Conservation (phyloP, 2,888 invertebrate species). For the Xestia xanthographa region DNA sequence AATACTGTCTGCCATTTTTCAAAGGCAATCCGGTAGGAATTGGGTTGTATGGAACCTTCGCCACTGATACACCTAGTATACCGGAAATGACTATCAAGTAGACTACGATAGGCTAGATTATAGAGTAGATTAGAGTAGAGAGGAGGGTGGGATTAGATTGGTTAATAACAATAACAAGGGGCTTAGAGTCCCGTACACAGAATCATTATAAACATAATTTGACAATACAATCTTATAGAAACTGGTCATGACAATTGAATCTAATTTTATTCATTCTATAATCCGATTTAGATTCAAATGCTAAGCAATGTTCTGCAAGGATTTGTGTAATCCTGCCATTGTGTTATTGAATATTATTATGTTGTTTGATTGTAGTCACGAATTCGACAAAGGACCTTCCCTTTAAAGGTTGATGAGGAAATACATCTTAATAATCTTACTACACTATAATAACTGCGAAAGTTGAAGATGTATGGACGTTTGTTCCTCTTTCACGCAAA, state of each 20-base stretch:
- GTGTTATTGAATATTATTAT: slow-evolving; percentile 24
- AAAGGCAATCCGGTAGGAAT: too few species aligned
- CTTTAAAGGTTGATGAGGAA: neutral
- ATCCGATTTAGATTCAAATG: slow-evolving; percentile 44
- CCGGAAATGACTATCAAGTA: too few species aligned
- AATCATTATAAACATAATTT: slow-evolving; percentile 35
- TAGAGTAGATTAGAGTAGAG: too few species aligned
- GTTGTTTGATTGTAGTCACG: slow-evolving; percentile 44
- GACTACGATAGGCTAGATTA: too few species aligned
- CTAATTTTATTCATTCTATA: slow-evolving; percentile 43
- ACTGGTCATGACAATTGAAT: slow-evolving; percentile 39
- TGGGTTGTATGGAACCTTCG: too few species aligned
- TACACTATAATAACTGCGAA: too few species aligned
- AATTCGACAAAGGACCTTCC: neutral
- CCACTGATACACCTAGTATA: too few species aligned
- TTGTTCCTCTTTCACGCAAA: too few species aligned
- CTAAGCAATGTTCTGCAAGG: slow-evolving; percentile 16
- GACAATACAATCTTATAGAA: slow-evolving; percentile 26
- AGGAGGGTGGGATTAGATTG: too few species aligned
- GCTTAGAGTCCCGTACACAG: slow-evolving; percentile 3
- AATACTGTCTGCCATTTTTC: too few species aligned
- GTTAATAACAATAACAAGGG: neutral
- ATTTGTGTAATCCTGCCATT: slow-evolving; percentile 50
- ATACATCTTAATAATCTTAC: neutral
- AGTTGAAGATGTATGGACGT: too few species aligned